These are phyloP conservation scores for Ichneumon xanthorius DNA, from an alignment of 2,888 invertebrate species.

Conservation along the genomic window DNA sequence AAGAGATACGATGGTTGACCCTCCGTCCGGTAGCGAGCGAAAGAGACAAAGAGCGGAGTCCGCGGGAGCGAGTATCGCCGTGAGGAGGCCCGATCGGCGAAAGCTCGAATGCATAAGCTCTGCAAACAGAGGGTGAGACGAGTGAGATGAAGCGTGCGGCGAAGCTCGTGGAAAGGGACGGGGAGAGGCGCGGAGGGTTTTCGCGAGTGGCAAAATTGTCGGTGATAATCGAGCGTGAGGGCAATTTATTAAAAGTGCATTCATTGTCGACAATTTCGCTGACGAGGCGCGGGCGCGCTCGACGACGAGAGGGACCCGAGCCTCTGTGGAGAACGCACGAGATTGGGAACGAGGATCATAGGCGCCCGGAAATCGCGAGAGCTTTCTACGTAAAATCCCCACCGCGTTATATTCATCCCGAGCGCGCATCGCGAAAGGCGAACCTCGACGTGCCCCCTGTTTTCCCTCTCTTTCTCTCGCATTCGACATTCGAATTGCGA, in stretches of 20 bases:
- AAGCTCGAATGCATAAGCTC: constrained; percentile 50
- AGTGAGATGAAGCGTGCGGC: constrained; percentile 37
- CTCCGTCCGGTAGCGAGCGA: background rate
- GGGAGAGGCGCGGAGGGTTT: background rate
- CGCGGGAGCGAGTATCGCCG: background rate
- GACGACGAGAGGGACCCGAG: constrained; percentile 41
- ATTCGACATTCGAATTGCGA: constrained; percentile 75
- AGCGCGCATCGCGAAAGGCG: constrained; percentile 20
- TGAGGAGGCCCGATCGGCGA: constrained; percentile 26
- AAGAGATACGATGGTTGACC: constrained; percentile 6
- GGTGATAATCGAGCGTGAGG: constrained; percentile 75
- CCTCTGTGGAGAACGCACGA: background rate
- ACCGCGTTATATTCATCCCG: constrained; percentile 1
- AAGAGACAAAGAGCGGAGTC: background rate
- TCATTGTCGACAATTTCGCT: constrained; percentile 80
- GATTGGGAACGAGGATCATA: constrained; percentile 51
- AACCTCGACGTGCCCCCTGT: constrained; percentile 45
- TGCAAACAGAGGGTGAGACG: constrained; percentile 54
- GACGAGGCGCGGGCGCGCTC: constrained; percentile 75
- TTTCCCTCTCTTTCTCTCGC: constrained; percentile 19
- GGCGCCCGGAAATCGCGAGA: constrained; percentile 49
- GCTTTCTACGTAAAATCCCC: constrained; percentile 30
- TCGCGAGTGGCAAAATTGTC: constrained; percentile 65
- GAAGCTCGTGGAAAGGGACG: constrained; percentile 36
- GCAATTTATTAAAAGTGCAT: constrained; percentile 84